A percentile compares a stretch with the other conserved stretches of the same genome.
These are phyloP conservation scores for Apamea epomidion DNA, from an alignment of 2,888 invertebrate genomes.

Conservation along the genomic window DNA sequence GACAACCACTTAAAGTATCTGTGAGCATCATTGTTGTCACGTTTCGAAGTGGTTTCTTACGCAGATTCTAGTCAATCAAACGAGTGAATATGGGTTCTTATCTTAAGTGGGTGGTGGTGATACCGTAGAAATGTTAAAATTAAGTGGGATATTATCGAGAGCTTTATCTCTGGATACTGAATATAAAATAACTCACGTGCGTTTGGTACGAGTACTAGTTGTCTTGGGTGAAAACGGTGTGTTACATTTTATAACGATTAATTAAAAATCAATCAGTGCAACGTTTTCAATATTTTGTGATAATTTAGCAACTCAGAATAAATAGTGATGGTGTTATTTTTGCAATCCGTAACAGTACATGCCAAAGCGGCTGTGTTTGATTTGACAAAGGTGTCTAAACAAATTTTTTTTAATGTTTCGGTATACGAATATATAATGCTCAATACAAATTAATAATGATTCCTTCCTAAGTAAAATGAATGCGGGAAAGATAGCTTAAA, in stretches of 20 bases:
- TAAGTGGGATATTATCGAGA: constrained; percentile 31
- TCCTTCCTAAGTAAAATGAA: not conserved
- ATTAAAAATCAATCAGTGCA: constrained; percentile 22
- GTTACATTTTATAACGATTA: not conserved
- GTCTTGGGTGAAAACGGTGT: constrained; percentile 11
- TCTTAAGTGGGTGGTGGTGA: constrained; percentile 38
- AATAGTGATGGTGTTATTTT: constrained; percentile 49
- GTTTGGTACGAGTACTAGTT: constrained; percentile 6
- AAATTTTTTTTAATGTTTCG: not conserved
- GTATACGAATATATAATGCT: not conserved
- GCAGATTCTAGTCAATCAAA: constrained; percentile 18
- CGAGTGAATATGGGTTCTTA: constrained; percentile 35
- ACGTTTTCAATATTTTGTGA: constrained; percentile 1
- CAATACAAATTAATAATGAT: not conserved
- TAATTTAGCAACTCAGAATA: constrained; percentile 8
- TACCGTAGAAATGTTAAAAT: constrained; percentile 21
- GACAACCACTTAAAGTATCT: constrained; percentile 29
- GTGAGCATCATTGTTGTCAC: constrained; percentile 40
- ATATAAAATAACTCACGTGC: constrained; percentile 36
- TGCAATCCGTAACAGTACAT: constrained; percentile 36
- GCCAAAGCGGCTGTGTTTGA: constrained; percentile 30
- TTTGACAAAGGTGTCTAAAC: constrained; percentile 42
- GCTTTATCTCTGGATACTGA: constrained; percentile 25
- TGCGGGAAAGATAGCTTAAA: not conserved
- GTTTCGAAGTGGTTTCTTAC: constrained; percentile 42